These are phyloP conservation scores for Clistopyga incitator DNA, from an alignment of 2,888 invertebrate species.

Conservation along the genomic window DNA sequence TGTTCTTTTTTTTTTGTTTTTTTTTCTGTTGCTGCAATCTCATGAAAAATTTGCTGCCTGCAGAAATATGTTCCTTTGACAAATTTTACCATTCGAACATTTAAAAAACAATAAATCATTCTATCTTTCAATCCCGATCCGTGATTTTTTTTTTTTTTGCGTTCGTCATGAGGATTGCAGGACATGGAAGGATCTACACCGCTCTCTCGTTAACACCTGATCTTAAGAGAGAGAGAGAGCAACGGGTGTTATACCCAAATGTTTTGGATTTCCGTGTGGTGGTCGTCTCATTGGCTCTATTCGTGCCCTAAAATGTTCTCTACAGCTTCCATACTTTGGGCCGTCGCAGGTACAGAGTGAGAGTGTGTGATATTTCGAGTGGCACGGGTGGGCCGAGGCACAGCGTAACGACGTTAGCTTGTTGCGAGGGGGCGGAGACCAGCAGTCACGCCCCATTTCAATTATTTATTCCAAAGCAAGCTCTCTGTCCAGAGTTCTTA, in stretches of 20 bases:
- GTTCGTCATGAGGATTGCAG: conserved; percentile 75
- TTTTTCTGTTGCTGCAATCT: conserved; percentile 49
- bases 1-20: not conserved
- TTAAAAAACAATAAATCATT: not conserved
- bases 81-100: conserved; percentile 6
- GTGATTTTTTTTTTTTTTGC: conserved; percentile 18
- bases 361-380: conserved; percentile 82
- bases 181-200: conserved; percentile 71
- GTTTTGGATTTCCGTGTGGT: conserved; percentile 62
- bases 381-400: conserved; percentile 83
- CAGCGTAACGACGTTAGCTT: conserved; percentile 82
- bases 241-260: conserved; percentile 53
- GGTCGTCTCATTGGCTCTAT: conserved; percentile 68
- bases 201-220: conserved; percentile 72
- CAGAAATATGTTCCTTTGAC: no score
- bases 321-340: conserved; percentile 83
- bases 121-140: not conserved
- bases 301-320: conserved; percentile 76
- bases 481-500: conserved; percentile 82
- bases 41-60: conserved; percentile 51
- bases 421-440: conserved; percentile 80
- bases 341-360: conserved; percentile 83
- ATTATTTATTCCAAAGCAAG: conserved; percentile 82
- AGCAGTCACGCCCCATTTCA: conserved; percentile 81
- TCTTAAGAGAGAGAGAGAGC: conserved; percentile 68